phyloP scores from a whole-genome alignment of 2,113 vertebrate genomes.

The Paradoxurus hermaphroditus region DNA sequence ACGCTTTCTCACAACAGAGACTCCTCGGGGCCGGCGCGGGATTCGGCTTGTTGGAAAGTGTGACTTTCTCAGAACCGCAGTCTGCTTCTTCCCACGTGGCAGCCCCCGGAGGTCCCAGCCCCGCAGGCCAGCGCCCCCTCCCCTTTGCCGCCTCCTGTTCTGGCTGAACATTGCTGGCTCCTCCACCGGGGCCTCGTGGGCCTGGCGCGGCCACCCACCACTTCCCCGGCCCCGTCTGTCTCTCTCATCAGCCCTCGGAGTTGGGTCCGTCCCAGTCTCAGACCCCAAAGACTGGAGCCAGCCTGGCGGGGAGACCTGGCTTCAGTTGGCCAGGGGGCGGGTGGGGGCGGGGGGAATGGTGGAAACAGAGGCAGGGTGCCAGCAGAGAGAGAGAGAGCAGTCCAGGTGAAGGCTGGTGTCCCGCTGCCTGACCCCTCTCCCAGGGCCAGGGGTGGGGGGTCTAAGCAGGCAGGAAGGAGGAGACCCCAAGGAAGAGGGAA shows the following conservation, averaged over 20 bases:
- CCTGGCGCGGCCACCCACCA: slow-evolving; percentile 43
- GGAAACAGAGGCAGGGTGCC: background rate
- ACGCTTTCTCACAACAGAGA: background rate
- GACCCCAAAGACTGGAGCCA: slow-evolving; percentile 55
- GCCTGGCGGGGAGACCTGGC: slow-evolving; percentile 32
- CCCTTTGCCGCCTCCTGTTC: background rate
- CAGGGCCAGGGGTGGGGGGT: background rate
- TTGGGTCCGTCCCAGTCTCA: background rate
- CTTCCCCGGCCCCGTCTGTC: slow-evolving; percentile 52
- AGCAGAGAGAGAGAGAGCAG: background rate
- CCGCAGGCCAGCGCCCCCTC: background rate
- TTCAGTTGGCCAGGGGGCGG: background rate
- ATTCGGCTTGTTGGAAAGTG: background rate
- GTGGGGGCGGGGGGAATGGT: background rate
- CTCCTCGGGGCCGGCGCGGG: background rate
- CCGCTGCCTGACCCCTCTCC: background rate
- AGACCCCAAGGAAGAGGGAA: background rate
- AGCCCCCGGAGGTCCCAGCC: background rate
- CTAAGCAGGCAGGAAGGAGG: background rate
- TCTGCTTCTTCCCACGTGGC: background rate
- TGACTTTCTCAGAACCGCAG: background rate
- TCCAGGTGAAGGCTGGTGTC: background rate
- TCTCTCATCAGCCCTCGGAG: slow-evolving; percentile 48
- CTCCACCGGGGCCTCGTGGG: background rate
- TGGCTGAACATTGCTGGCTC: slow-evolving; percentile 56